Base-by-base conservation (phyloP, 2,888 invertebrate species). In the Drosophila pseudotalamancana region DNA sequence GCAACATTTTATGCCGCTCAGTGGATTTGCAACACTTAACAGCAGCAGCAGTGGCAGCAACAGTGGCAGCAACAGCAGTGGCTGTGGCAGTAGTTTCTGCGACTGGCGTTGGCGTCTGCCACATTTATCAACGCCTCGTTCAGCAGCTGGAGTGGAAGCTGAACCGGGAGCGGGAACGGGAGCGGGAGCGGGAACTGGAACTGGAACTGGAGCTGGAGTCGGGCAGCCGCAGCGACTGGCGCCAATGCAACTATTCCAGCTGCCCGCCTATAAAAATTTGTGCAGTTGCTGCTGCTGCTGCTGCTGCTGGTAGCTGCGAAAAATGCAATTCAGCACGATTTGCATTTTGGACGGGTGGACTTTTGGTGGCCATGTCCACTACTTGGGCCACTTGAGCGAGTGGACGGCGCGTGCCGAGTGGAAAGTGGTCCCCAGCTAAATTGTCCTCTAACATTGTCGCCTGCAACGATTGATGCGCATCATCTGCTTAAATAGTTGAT, bases 1-100 rank as follows among this genome's bases (percentile, higher is more conserved):
- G 75, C 78, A 77, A 77, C 87, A 85, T 69, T 80, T 80, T 85
- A 80, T 84, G 87, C 83, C 83, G 83, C 88, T 82, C 88, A 75
- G 59, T 81, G 83, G 80, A 87, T 87, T 81, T 87, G 72, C 80
- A 65, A 79, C 88, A 81, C 86, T 81, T 78, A 82, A 78, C 76
- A 59, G 54, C 70, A 73, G 43, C 48, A 45, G 34, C 34, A 42
- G 46, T 27, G 23, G 23, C 9, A 9, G 51, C 40, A 19, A 46
- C 25, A 25, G 29, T 35, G 12, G 23, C 18, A 16, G 53, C 23
- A 25, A 43, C 48, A 35, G 35, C 64, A 68, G 60, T 72, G 57
- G 35, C 50, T 32, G 34, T 50, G 43, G 64, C 37, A 32, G 19
- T 27, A 14, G 45, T 56, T 34, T 34, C 12, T 57, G 61, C 27